phyloP scores from a whole-genome alignment of 1,140 invertebrate species.

The Trinorchestia longiramus region DNA sequence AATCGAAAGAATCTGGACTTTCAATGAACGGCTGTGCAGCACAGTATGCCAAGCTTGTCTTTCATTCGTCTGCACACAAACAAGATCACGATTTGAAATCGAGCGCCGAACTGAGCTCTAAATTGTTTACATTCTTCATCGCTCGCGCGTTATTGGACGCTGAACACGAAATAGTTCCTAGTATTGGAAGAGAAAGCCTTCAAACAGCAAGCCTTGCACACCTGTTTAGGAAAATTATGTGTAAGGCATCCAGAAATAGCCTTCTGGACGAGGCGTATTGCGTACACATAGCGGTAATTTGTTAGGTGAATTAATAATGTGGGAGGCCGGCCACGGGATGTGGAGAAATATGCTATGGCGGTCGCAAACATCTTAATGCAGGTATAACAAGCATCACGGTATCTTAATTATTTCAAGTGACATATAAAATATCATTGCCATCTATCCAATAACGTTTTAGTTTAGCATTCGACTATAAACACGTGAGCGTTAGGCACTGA shows the following conservation, averaged over 20 bases:
- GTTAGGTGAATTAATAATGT: neutral
- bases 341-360: no score
- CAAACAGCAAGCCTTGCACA: neutral
- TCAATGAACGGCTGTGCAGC: neutral
- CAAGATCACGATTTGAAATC: conserved; percentile 1
- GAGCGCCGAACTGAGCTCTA: neutral
- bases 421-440: no score
- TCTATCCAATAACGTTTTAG: no score
- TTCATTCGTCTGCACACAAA: neutral
- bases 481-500: no score
- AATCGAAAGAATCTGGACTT: neutral
- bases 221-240: neutral
- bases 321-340: no score
- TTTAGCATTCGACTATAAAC: no score
- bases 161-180: neutral
- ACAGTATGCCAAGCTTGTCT: neutral
- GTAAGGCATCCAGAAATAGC: neutral
- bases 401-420: no score
- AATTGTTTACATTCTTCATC: neutral
- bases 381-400: no score
- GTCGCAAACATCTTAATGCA: no score
- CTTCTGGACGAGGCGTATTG: neutral
- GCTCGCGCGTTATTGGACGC: neutral
- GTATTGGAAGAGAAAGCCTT: neutral
- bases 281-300: neutral